These are phyloP conservation scores for Hesperia comma DNA, from an alignment of 2,888 invertebrate species.

Conservation along the genomic window DNA sequence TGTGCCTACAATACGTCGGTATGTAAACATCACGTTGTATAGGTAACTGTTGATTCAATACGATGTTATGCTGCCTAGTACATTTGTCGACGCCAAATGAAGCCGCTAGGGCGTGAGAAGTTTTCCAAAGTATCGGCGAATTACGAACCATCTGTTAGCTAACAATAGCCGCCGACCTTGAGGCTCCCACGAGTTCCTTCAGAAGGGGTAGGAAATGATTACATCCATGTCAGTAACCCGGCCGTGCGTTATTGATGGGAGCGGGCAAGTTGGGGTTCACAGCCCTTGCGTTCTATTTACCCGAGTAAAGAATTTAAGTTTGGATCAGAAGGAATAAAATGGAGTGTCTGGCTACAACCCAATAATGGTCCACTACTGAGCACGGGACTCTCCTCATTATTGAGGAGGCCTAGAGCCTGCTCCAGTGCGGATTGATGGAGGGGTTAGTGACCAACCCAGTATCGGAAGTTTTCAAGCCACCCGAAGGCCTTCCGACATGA, in stretches of 20 bases:
- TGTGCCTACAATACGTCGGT: no score
- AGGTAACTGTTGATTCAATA: constrained; percentile 39
- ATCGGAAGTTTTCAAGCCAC: no score
- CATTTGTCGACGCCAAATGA: constrained; percentile 40
- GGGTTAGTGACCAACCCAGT: no score
- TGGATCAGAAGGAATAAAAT: no score
- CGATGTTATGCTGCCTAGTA: constrained; percentile 5
- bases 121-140: constrained; percentile 57
- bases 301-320: background rate
- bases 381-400: no score
- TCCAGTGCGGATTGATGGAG: no score
- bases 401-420: no score
- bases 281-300: background rate
- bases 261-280: constrained; percentile 55
- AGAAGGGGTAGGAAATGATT: constrained; percentile 82
- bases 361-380: no score
- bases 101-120: constrained; percentile 52
- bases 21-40: constrained; percentile 3
- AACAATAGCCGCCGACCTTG: constrained; percentile 80
- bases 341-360: no score
- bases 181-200: constrained; percentile 75
- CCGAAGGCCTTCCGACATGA: no score
- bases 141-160: constrained; percentile 73
- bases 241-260: constrained; percentile 83
- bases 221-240: constrained; percentile 82